Evolutionary conservation across 2,797 vertebrate species (phyloP), one percentile per base, ranked within the genome.

Genomic region (Anas flavirostris): DNA sequence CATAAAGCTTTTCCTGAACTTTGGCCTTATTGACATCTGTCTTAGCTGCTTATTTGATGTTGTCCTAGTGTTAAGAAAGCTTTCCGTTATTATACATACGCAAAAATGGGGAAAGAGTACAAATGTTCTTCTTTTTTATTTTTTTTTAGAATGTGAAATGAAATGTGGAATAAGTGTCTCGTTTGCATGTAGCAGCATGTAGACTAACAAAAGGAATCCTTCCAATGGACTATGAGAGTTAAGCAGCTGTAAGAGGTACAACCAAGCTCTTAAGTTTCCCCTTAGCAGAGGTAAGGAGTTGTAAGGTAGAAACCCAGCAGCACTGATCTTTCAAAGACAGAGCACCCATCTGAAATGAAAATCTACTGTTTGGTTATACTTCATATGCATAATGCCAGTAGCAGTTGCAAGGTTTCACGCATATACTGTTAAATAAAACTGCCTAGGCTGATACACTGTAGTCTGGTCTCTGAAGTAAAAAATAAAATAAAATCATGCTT

Each of bases 41-140:
- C 46, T 77, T 9, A 64, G 48, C 21, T 74, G 58, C 5, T 70
- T 56, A 50, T 13, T 9, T 73, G 33, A 33, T 23, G 5, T 31
- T 72, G 50, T 11, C 43, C 33, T 5, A 29, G 25, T 15, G 29
- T 7, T 64, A 37, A 44, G 73, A 83, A 66, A 48, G 2, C 25
- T 63, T 68, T 28, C 33, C 35, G 29, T 3, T 58, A 60, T 56
- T 74, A 50, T 21, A 39, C 0, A 1, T 13, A 56, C 1, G 19
- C 25, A 91, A 75, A 88, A 81, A 31, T 26, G 10, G 31, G 16
- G 63, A 86, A 86, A 53, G 10, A 86, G 35, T 41, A 26, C 11
- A 72, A 46, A 48, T 44, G 10, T 3, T 43, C 33, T 9, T 50
- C 23, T 50, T 50, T 25, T 50, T 76, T 12, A 4, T 16, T 21